These are phyloP conservation scores for Thalassarche chlororhynchos DNA, from an alignment of 2,113 vertebrate species.

Conservation along the genomic window DNA sequence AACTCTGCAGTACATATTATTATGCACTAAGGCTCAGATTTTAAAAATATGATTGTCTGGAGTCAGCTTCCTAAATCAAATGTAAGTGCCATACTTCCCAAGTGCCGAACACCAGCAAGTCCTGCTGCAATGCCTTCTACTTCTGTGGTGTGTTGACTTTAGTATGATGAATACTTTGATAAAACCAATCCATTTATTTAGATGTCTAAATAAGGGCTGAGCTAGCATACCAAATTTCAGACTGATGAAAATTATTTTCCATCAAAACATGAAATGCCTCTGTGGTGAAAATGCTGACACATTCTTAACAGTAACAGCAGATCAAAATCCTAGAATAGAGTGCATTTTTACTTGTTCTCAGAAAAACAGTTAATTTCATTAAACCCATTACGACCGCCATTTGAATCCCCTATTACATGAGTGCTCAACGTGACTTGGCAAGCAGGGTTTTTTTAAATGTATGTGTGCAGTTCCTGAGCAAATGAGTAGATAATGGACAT, in stretches of 20 bases:
- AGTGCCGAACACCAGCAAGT: neutral
- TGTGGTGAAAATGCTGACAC: neutral
- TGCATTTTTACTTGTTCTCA: neutral
- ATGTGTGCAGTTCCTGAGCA: neutral
- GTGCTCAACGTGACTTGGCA: neutral
- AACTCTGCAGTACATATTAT: neutral
- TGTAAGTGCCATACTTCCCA: neutral
- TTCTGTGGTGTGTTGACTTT: neutral
- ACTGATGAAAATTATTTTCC: slow-evolving; percentile 5
- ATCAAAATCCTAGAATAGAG: neutral
- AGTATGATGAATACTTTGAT: neutral
- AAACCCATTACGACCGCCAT: neutral
- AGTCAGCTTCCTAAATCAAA: slow-evolving; percentile 17
- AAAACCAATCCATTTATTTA: neutral
- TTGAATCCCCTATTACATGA: neutral
- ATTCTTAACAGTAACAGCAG: neutral
- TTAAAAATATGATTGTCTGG: neutral
- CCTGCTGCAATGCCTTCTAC: neutral
- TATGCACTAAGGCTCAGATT: neutral
- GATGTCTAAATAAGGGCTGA: neutral
- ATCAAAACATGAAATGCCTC: neutral
- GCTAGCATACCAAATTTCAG: neutral
- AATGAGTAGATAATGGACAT: neutral
- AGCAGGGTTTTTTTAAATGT: neutral
- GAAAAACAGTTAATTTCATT: neutral